Conservation (phyloP, 2,797 vertebrate genomes). For the Etheostoma nigrum region DNA sequence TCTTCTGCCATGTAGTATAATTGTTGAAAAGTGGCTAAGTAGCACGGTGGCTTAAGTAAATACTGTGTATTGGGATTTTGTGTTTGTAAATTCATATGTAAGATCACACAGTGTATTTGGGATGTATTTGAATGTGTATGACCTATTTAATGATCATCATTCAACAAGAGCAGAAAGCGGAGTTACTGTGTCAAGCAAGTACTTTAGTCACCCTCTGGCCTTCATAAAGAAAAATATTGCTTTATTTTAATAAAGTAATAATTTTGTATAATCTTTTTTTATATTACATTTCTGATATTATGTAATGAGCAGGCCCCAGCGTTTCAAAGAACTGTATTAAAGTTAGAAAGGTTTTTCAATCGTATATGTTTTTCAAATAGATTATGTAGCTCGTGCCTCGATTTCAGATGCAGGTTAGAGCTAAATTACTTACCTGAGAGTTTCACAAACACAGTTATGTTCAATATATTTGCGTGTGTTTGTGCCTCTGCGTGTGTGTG, state of each 20-base stretch:
- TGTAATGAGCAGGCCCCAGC: constrained; percentile 36
- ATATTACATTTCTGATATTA: background rate
- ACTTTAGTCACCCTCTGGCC: background rate
- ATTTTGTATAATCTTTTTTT: background rate
- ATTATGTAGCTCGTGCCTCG: constrained; percentile 29
- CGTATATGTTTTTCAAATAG: background rate
- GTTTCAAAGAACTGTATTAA: constrained; percentile 28
- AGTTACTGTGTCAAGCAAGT: background rate
- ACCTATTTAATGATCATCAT: background rate
- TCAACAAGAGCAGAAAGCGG: background rate
- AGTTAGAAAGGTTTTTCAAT: constrained; percentile 42
- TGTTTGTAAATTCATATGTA: background rate
- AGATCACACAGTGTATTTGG: background rate
- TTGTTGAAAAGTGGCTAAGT: constrained; percentile 4
- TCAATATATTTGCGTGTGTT: constrained; percentile 10
- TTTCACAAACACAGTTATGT: constrained; percentile 12
- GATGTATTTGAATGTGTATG: background rate
- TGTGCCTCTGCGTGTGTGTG: constrained; percentile 17
- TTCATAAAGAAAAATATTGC: background rate
- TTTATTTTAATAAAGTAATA: background rate
- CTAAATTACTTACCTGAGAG: constrained; percentile 24
- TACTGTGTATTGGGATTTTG: background rate
- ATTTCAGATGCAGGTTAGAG: constrained; percentile 50
- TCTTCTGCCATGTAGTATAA: background rate
- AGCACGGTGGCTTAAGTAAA: background rate